These are phyloP conservation scores for Lepetodrilus schrolli DNA, from an alignment of 2,888 invertebrate genomes.

Conservation along the genomic window DNA sequence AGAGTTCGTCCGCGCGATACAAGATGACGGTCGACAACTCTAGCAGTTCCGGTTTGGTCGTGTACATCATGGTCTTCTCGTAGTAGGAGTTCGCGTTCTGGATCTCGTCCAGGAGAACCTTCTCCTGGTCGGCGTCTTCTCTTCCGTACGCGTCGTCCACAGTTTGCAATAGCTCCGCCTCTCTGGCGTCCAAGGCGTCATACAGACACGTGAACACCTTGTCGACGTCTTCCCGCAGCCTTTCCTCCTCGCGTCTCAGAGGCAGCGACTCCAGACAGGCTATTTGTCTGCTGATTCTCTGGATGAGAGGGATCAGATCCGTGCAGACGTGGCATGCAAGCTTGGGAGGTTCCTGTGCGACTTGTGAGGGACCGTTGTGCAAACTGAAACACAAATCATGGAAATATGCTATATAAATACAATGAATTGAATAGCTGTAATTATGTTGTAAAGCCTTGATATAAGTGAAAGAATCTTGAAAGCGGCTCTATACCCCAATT, in stretches of 20 bases:
- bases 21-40: neutral
- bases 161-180: neutral
- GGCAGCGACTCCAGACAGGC: neutral
- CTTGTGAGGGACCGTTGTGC: too few species aligned
- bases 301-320: neutral
- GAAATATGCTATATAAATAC: too few species aligned
- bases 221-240: neutral
- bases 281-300: neutral
- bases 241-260: neutral
- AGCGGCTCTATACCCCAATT: too few species aligned
- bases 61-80: conserved; percentile 3
- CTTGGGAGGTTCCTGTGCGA: too few species aligned
- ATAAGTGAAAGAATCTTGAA: too few species aligned
- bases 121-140: neutral
- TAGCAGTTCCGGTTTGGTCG: conserved; percentile 4
- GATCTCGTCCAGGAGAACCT: neutral
- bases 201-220: neutral
- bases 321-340: conserved; percentile 1
- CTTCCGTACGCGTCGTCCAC: neutral
- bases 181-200: neutral
- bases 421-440: too few species aligned
- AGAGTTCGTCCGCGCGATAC: neutral
- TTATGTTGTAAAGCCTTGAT: too few species aligned
- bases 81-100: neutral
- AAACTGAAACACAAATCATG: too few species aligned